A percentile compares a stretch with the other conserved stretches of the same genome.
Conservation (phyloP, 2,113 vertebrate genomes). For the Halcyon senegalensis region DNA sequence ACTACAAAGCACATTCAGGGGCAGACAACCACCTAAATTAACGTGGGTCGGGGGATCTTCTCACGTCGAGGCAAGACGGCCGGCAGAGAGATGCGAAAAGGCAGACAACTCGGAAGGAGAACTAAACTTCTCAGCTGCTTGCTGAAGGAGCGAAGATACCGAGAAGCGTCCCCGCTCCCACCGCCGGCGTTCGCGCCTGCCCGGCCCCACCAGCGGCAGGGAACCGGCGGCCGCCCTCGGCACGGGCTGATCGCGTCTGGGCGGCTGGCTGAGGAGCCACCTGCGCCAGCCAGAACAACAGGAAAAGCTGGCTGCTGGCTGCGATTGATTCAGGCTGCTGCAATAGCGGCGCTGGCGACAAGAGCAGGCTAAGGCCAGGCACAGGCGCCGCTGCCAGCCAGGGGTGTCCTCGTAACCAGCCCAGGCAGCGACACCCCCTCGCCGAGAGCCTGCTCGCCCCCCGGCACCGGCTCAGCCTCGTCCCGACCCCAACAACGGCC, state of each 20-base stretch:
- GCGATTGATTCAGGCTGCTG: neutral
- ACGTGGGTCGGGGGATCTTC: rapidly evolving
- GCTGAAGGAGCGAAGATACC: neutral
- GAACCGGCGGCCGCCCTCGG: neutral
- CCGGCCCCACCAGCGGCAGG: neutral
- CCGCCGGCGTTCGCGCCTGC: neutral
- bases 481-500: neutral
- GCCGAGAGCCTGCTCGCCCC: neutral
- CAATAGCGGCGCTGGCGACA: neutral
- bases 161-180: neutral
- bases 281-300: slow-evolving; percentile 39
- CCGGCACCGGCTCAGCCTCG: neutral
- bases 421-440: neutral
- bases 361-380: neutral
- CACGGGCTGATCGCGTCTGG: neutral
- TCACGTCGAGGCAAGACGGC: rapidly evolving
- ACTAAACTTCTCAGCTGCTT: neutral
- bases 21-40: neutral
- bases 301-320: slow-evolving; percentile 30
- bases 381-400: neutral
- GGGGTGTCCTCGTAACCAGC: neutral
- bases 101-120: neutral
- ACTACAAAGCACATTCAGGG: neutral
- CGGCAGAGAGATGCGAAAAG: neutral
- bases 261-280: neutral